Evolutionary conservation across 2,113 vertebrate genomes (phyloP).

Genomic region (Melanerpes formicivorus): DNA sequence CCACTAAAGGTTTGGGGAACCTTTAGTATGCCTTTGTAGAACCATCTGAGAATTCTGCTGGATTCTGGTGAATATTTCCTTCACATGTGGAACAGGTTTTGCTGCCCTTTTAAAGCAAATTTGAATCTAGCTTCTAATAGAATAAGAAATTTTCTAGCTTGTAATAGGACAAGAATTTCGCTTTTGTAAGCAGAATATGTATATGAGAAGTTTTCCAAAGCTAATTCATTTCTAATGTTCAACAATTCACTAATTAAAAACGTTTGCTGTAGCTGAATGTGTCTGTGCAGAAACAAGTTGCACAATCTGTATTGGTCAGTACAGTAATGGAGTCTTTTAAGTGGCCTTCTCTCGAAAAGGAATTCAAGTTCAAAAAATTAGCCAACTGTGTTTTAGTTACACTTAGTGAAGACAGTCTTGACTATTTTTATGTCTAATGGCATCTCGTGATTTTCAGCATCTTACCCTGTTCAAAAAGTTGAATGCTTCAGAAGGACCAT

Average conservation of each 20-base stretch:
- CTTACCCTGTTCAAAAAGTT: background rate
- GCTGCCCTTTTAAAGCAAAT: slow-evolving; percentile 28
- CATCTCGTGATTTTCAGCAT: background rate
- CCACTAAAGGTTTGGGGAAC: background rate
- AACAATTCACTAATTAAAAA: slow-evolving; percentile 21
- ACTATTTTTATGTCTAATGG: background rate
- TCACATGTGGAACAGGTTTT: slow-evolving; percentile 9
- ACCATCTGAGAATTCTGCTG: background rate
- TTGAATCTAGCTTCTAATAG: background rate
- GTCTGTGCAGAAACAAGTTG: background rate
- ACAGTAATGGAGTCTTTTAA: background rate
- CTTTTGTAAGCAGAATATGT: slow-evolving; percentile 15
- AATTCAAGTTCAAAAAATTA: background rate
- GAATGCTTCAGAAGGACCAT: background rate
- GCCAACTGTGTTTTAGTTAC: background rate
- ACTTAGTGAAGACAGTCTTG: background rate
- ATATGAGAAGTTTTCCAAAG: background rate
- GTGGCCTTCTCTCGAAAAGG: slow-evolving; percentile 9
- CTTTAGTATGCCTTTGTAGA: background rate
- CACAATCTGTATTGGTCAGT: background rate
- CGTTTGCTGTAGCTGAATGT: background rate
- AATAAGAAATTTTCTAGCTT: background rate
- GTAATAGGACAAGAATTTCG: background rate
- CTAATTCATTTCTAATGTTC: slow-evolving; percentile 8
- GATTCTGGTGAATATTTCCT: background rate